Base-by-base conservation (phyloP, 2,797 vertebrate genomes). In the Mus minutoides region DNA sequence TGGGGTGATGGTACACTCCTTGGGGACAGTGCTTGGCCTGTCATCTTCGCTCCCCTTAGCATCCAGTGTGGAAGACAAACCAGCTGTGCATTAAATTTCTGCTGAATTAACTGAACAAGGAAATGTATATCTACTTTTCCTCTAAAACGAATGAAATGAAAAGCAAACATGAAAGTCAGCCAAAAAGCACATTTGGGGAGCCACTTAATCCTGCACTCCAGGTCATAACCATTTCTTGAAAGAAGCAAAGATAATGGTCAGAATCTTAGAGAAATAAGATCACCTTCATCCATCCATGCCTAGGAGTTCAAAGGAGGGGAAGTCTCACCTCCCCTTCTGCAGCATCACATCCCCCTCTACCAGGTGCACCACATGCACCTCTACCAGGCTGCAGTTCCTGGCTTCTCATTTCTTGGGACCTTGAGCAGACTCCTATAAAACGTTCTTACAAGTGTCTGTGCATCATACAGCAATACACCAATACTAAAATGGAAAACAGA, bases 121-220 rank as follows among this genome's bases (percentile, higher is more conserved):
- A 85, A 69, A 60, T 62, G 82, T 22, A 49, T 62, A 46, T 26
- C 54, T 94, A 69, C 52, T 73, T 67, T 90, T 93, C 92, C 78
- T 60, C 64, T 77, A 26, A 96, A 89, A 92, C 78, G 40, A 89
- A 84, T 92, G 87, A 78, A 93, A 87, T 92, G 85, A 86, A 46
- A 89, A 86, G 49, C 4, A 92, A 67, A 86, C 26, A 91, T 79
- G 58, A 95, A 95, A 95, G 84, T 16, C 29, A 95, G 75, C 52
- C 40, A 58, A 90, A 95, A 80, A 79, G 17, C 56, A 37, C 34
- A 91, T 49, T 71, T 73, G 73, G 43, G 88, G 43, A 90, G 85
- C 56, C 26, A 83, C 17, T 77, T 76, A 37, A 78, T 93, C 92
- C 21, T 91, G 64, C 71, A 31, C 49, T 29, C 75, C 88, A 92